A percentile compares a stretch with the other conserved stretches of the same genome.
Evolutionary conservation across 2,113 vertebrate genomes (phyloP).

Genomic region (Lontra canadensis): DNA sequence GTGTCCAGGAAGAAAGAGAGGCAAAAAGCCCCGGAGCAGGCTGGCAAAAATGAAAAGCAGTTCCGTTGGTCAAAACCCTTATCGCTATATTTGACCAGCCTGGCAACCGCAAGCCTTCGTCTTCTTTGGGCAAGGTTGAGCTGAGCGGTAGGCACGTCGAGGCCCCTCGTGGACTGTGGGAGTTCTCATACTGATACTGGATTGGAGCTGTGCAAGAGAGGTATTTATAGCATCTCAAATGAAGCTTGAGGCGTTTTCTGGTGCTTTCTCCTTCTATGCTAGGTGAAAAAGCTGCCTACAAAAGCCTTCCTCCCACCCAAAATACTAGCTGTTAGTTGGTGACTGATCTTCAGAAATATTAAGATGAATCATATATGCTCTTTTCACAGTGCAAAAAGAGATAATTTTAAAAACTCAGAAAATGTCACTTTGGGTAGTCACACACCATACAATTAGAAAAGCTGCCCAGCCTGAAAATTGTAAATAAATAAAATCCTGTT

Average conservation of each 20-base stretch:
- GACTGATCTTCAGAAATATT: slow-evolving; percentile 68
- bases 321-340: slow-evolving; percentile 58
- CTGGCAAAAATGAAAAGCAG: not conserved
- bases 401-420: slow-evolving; percentile 77
- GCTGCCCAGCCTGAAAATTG: slow-evolving; percentile 48
- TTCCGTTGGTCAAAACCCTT: not conserved
- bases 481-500: slow-evolving; percentile 75
- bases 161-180: slow-evolving; percentile 1
- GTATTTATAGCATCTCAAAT: slow-evolving; percentile 50
- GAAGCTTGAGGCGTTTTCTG: slow-evolving; percentile 52
- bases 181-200: not conserved
- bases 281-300: slow-evolving; percentile 68
- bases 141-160: not conserved
- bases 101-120: not conserved
- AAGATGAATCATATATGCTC: slow-evolving; percentile 76
- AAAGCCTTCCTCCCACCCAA: slow-evolving; percentile 73
- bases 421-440: slow-evolving; percentile 66
- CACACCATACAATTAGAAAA: slow-evolving; percentile 59
- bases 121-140: not conserved
- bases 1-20: not conserved
- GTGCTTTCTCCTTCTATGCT: slow-evolving; percentile 50
- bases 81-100: not conserved
- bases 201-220: slow-evolving; percentile 52
- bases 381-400: slow-evolving; percentile 73
- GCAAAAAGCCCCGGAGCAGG: not conserved